Base-by-base conservation (phyloP, 2,113 vertebrate species). In the Leptocoma aspasia region DNA sequence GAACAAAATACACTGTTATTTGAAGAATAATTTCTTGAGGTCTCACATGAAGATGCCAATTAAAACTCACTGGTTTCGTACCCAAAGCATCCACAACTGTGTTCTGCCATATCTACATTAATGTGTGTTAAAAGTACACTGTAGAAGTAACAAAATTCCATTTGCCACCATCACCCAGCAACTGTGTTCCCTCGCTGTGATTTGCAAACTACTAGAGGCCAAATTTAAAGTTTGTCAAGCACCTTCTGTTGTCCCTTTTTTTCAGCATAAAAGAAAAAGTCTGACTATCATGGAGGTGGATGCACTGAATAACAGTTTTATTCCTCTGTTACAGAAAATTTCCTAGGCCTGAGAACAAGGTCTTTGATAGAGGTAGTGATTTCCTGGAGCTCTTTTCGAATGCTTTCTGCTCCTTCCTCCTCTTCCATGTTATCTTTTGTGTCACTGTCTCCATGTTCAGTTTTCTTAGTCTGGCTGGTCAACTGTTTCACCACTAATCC, bases 401-500 rank as follows among this genome's bases (percentile, higher is more conserved):
- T 95, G 9, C 85, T 39, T 39, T 89, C 96, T 63, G 75, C 91
- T 93, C 89, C 95, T 76, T 98, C 98, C 72, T 98, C 97, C 49
- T 97, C 93, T 53, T 97, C 94, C 26, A 52, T 68, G 56, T 97
- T 97, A n/a, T 94, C 92, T 86, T 93, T 79, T 77, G 90, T 72
- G 35, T 97, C 94, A 44, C 98, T 84, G n/a, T 96, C 97, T 47
- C 77, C 98, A 14, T 97, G 97, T 56, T 98, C 98, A 79, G 92
- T 96, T 94, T 98, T 98, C 96, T 98, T 98, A 84, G 96, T 98
- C 66, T 99, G 98, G 84, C 91, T 98, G 61, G 99, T 97, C 96
- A 99, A 88, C 59, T 99, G 99, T 93, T 99, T 99, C 95, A 99
- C 99, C 91, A 99, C 99, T 97, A 99, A 98, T 66, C 98, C 96